A percentile compares a stretch with the other conserved stretches of the same genome.
These are phyloP conservation scores for Rhamphomyia laevipes DNA, from an alignment of 2,888 invertebrate species.

Conservation along the genomic window DNA sequence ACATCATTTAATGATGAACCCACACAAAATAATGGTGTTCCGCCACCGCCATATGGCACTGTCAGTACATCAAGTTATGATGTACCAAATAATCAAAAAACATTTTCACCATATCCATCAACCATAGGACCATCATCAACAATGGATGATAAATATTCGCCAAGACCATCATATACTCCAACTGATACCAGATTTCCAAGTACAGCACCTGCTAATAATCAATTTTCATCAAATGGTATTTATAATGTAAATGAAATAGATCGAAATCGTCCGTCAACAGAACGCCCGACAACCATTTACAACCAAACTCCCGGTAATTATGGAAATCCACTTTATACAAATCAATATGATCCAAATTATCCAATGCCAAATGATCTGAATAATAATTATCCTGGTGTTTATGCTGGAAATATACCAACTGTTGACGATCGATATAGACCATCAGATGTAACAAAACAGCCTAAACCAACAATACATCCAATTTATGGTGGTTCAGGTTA, in stretches of 20 bases:
- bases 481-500: conserved; percentile 32
- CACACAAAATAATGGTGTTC: background rate
- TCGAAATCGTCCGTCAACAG: conserved; percentile 7
- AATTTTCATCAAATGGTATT: background rate
- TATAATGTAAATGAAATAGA: background rate
- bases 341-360: conserved; percentile 35
- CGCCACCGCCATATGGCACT: conserved; percentile 1
- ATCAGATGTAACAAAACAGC: conserved; percentile 6
- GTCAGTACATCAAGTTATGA: background rate
- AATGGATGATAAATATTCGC: background rate
- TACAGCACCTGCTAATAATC: background rate
- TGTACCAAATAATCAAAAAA: conserved; percentile 2
- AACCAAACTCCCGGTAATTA: conserved; percentile 16
- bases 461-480: conserved; percentile 26
- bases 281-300: conserved; percentile 12
- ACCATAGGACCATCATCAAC: background rate
- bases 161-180: background rate
- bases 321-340: conserved; percentile 24
- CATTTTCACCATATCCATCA: conserved; percentile 2
- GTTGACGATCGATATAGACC: conserved; percentile 30
- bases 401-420: conserved; percentile 34
- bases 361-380: conserved; percentile 32
- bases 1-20: background rate
- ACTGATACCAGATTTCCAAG: conserved; percentile 1
- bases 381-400: conserved; percentile 30